Percentiles rank a stretch among this genome's conserved stretches.
phyloP scores from a whole-genome alignment of 2,888 invertebrate species.

The Pyrochroa serraticornis region DNA sequence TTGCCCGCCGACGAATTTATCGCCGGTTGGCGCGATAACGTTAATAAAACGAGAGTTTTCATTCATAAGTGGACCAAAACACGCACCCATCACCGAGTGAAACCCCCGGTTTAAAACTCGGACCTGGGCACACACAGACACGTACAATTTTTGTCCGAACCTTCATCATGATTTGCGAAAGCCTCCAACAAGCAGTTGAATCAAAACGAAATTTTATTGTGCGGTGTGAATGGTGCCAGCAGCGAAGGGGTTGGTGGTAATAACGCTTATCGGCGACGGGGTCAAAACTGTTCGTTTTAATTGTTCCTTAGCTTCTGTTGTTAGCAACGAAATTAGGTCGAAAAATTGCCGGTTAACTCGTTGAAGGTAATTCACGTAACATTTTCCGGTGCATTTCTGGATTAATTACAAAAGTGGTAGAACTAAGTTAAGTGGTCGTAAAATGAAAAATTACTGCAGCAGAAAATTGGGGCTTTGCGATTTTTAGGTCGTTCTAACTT shows the following conservation, averaged over 20 bases:
- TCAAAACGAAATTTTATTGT: constrained; percentile 13
- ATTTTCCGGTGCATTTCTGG: background rate
- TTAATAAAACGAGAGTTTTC: constrained; percentile 20
- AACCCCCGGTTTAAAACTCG: too few relatives aligned
- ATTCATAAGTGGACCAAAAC: constrained; percentile 19
- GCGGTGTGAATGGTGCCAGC: background rate
- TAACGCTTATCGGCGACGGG: too few relatives aligned
- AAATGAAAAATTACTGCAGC: constrained; percentile 2
- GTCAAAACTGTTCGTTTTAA: background rate
- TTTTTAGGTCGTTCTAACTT: background rate
- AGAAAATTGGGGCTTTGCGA: constrained; percentile 12
- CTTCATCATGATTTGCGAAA: too few relatives aligned
- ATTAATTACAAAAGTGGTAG: constrained; percentile 6
- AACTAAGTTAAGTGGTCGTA: constrained; percentile 8
- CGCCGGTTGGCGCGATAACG: constrained; percentile 1
- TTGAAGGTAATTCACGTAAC: too few relatives aligned
- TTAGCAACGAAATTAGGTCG: too few relatives aligned
- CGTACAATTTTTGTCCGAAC: too few relatives aligned
- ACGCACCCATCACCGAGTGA: constrained; percentile 6
- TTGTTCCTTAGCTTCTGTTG: background rate
- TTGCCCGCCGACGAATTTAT: too few relatives aligned
- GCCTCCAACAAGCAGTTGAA: background rate
- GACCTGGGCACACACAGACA: too few relatives aligned
- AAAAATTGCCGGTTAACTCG: too few relatives aligned
- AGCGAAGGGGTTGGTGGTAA: too few relatives aligned